Conservation (phyloP, 2,797 vertebrate genomes). For the Brotula barbata region DNA sequence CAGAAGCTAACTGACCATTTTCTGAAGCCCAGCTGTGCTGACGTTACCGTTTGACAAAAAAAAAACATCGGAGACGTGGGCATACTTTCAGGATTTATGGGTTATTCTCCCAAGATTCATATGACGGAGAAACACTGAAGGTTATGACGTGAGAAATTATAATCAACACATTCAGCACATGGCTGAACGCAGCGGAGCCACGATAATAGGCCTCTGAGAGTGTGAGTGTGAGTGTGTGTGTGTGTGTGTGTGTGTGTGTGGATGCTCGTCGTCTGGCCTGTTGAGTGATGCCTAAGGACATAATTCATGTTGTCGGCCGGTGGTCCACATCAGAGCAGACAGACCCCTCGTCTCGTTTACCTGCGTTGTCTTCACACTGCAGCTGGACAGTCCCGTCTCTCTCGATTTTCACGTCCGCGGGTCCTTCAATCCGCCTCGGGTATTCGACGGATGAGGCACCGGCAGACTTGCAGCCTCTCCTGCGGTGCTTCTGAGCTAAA, state of each 20-base stretch:
- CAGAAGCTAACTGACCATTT: conserved; percentile 43
- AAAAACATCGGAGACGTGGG: no score
- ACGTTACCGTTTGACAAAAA: background rate
- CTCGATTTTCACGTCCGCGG: conserved; percentile 83
- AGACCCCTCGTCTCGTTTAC: conserved; percentile 54
- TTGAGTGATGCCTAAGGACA: conserved; percentile 23
- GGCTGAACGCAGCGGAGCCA: conserved; percentile 54
- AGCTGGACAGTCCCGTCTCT: conserved; percentile 85
- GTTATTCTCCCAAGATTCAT: no score
- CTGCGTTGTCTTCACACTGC: conserved; percentile 62
- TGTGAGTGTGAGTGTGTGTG: no score
- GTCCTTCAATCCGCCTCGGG: conserved; percentile 73
- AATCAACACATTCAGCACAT: conserved; percentile 62
- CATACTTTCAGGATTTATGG: no score
- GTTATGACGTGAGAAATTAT: conserved; percentile 4
- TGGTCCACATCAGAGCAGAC: background rate
- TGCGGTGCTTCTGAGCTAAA: conserved; percentile 70
- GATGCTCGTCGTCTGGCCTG: conserved; percentile 55
- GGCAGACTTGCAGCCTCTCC: conserved; percentile 65
- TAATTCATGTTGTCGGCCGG: conserved; percentile 4
- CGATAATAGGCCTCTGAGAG: conserved; percentile 68
- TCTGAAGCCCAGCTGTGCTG: background rate
- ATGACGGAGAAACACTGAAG: conserved; percentile 7
- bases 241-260: conserved; percentile 48
- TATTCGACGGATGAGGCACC: conserved; percentile 44